Evolutionary conservation across 2,797 vertebrate species (phyloP).

Genomic region (Gymnothorax reevesii): DNA sequence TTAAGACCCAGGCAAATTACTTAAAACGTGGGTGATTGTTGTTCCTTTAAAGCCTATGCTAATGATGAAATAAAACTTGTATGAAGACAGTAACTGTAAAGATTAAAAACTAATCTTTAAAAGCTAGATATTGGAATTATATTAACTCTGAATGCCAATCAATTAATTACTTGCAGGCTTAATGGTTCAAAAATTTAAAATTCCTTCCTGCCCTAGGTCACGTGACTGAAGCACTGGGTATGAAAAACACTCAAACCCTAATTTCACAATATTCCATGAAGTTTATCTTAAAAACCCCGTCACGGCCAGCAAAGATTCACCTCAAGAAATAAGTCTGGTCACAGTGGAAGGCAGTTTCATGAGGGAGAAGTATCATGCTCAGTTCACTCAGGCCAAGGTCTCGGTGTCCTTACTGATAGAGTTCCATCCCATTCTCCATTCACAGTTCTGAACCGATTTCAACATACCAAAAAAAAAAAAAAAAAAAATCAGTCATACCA

Average conservation of each 20-base stretch:
- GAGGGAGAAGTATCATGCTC: neutral
- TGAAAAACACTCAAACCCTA: neutral
- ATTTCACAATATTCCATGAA: neutral
- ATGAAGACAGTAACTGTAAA: neutral
- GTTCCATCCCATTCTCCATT: constrained; percentile 42
- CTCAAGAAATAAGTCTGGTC: constrained; percentile 16
- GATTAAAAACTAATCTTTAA: too few species aligned
- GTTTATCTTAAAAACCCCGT: neutral
- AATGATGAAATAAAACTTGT: neutral
- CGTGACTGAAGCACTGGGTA: neutral
- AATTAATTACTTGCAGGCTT: neutral
- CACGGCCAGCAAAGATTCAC: neutral
- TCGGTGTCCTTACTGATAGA: neutral
- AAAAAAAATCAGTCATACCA: constrained; percentile 58
- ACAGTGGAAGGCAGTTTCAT: constrained; percentile 29
- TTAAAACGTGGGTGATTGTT: neutral
- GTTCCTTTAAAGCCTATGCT: neutral
- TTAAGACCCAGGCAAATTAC: constrained; percentile 16
- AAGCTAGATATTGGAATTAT: too few species aligned
- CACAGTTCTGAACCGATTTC: constrained; percentile 36
- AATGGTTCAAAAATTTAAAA: neutral
- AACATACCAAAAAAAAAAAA: constrained; percentile 36
- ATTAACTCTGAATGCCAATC: neutral
- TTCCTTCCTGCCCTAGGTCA: neutral
- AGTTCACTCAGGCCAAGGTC: neutral